phyloP scores from a whole-genome alignment of 1,140 invertebrate genomes.

The Pseudomyrmex dendroicus region DNA sequence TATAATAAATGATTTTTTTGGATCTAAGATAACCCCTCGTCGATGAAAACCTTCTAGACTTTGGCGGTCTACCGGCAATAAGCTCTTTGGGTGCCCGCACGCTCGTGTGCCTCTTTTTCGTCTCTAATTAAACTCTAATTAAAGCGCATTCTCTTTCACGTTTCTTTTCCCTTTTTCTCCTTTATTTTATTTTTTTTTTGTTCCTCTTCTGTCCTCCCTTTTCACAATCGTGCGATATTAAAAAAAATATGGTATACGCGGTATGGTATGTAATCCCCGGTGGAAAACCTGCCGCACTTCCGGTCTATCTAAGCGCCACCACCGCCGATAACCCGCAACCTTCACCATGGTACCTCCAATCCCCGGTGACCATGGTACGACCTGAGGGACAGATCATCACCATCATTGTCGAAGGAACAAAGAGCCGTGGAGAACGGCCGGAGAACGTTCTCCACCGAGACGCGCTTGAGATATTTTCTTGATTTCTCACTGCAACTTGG shows the following conservation, averaged over 20 bases:
- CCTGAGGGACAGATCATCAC: background rate
- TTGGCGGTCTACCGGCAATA: constrained; percentile 13
- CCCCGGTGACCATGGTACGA: constrained; percentile 27
- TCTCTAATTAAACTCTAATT: constrained; percentile 67
- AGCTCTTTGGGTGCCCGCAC: background rate
- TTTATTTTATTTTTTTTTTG: background rate
- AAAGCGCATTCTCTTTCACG: constrained; percentile 49
- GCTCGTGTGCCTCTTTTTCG: constrained; percentile 50
- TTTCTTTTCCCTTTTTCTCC: background rate
- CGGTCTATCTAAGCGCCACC: constrained; percentile 65
- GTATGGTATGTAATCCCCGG: constrained; percentile 16
- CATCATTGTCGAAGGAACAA: background rate
- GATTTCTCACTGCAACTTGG: no score
- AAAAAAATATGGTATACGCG: constrained; percentile 18
- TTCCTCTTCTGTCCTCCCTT: constrained; percentile 26
- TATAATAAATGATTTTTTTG: background rate
- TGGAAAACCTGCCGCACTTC: constrained; percentile 57
- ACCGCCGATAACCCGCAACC: constrained; percentile 59
- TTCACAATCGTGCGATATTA: constrained; percentile 46
- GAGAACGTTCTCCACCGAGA: background rate
- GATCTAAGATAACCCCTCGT: background rate
- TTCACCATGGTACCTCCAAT: constrained; percentile 53
- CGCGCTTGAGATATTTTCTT: background rate
- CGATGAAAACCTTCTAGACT: no score
- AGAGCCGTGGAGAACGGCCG: background rate